These are phyloP conservation scores for Drosophila mimica DNA, from an alignment of 2,888 invertebrate species.

Conservation along the genomic window DNA sequence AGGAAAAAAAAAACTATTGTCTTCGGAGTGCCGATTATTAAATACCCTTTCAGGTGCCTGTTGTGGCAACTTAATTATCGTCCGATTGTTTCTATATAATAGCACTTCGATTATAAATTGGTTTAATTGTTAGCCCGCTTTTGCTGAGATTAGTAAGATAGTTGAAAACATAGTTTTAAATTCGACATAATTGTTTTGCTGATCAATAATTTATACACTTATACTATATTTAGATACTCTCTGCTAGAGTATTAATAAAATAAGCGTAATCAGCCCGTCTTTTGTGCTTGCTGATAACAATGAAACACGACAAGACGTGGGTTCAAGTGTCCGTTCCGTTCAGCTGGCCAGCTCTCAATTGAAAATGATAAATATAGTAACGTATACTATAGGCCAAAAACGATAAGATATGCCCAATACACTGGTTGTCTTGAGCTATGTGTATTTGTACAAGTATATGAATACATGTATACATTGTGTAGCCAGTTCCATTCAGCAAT, in stretches of 20 bases:
- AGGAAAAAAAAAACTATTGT: background rate
- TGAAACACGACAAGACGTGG: background rate
- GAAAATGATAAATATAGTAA: constrained; percentile 35
- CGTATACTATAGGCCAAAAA: constrained; percentile 26
- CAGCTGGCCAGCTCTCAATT: constrained; percentile 48
- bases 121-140: background rate
- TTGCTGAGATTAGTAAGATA: background rate
- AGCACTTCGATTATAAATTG: background rate
- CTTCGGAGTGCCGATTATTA: constrained; percentile 4
- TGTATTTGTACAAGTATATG: constrained; percentile 19
- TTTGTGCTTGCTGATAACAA: constrained; percentile 43
- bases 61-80: background rate
- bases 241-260: constrained; percentile 2
- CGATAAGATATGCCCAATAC: constrained; percentile 64
- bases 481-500: constrained; percentile 51
- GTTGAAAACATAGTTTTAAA: background rate
- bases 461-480: constrained; percentile 15
- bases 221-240: background rate
- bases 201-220: background rate
- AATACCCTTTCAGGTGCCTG: background rate
- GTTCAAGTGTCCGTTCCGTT: constrained; percentile 39
- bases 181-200: background rate
- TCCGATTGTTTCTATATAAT: background rate
- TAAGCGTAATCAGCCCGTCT: constrained; percentile 13
- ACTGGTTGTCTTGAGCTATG: background rate